Percentiles rank a stretch among this genome's conserved stretches.
Evolutionary conservation across 2,888 invertebrate genomes (phyloP).

Genomic region (Drosophila anomalata): DNA sequence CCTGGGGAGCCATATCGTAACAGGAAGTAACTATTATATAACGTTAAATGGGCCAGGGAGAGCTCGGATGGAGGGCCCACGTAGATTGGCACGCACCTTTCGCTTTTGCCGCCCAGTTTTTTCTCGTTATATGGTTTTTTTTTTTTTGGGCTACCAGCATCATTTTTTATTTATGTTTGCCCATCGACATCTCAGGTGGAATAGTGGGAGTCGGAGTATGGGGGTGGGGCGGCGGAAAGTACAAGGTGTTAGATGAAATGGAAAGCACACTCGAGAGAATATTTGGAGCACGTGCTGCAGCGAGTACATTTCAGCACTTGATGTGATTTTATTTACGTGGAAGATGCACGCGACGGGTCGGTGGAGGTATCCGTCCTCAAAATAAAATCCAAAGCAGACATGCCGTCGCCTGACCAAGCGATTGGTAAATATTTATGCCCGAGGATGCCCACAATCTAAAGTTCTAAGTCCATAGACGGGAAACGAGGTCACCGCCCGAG

Average conservation of each 20-base stretch:
- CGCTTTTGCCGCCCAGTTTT: conserved; percentile 17
- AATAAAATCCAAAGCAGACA: conserved; percentile 45
- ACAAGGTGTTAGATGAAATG: conserved; percentile 67
- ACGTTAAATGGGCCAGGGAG: conserved; percentile 59
- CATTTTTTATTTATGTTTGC: conserved; percentile 75
- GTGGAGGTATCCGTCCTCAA: conserved; percentile 24
- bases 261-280: conserved; percentile 74
- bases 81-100: conserved; percentile 66
- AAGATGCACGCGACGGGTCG: conserved; percentile 5
- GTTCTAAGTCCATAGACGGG: conserved; percentile 24
- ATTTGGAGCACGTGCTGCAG: conserved; percentile 71
- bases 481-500: conserved; percentile 41
- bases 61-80: conserved; percentile 19
- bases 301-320: conserved; percentile 61
- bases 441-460: conserved; percentile 32
- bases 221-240: conserved; percentile 8
- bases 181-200: conserved; percentile 37
- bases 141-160: conserved; percentile 48
- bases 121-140: conserved; percentile 13
- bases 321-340: conserved; percentile 70
- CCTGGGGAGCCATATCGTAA: conserved; percentile 37
- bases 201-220: conserved; percentile 16
- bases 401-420: conserved; percentile 52
- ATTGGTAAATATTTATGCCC: conserved; percentile 69
- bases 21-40: conserved; percentile 71